Evolutionary conservation across 2,888 invertebrate species (phyloP).

Genomic region (Anorthoa munda): DNA sequence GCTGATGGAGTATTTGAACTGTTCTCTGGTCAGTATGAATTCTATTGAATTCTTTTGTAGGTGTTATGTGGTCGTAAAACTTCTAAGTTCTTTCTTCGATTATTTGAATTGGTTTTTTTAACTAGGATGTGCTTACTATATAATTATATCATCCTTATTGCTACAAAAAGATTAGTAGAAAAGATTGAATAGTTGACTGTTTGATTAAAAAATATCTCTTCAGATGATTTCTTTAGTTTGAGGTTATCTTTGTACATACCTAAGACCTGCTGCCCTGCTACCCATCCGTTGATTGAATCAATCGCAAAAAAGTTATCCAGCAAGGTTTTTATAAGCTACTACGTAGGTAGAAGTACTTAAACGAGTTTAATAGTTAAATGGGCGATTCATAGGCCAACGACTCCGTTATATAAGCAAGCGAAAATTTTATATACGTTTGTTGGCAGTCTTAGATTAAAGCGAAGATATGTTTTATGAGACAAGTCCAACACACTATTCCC

Average conservation of each 20-base stretch:
- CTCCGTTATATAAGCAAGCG: slow-evolving; percentile 16
- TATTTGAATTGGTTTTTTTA: no score
- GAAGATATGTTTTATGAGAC: neutral
- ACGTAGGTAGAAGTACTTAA: neutral
- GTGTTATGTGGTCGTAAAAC: no score
- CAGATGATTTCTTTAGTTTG: no score
- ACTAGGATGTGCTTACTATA: no score
- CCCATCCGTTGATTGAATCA: neutral
- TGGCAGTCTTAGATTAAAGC: neutral
- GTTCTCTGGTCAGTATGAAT: neutral
- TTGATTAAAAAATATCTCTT: neutral
- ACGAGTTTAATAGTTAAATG: slow-evolving; percentile 10
- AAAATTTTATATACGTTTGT: slow-evolving; percentile 2
- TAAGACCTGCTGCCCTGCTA: neutral
- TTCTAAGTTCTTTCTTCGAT: no score
- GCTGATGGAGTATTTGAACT: neutral
- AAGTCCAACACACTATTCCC: no score
- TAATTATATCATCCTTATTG: no score
- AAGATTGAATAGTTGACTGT: neutral
- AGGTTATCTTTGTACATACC: neutral
- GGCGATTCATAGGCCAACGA: slow-evolving; percentile 18
- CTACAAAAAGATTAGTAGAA: no score
- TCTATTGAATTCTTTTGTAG: no score
- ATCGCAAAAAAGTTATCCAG: slow-evolving; percentile 29
- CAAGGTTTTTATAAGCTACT: slow-evolving; percentile 32